Base-by-base conservation (phyloP, 2,113 vertebrate species). In the Capreolus pygargus region DNA sequence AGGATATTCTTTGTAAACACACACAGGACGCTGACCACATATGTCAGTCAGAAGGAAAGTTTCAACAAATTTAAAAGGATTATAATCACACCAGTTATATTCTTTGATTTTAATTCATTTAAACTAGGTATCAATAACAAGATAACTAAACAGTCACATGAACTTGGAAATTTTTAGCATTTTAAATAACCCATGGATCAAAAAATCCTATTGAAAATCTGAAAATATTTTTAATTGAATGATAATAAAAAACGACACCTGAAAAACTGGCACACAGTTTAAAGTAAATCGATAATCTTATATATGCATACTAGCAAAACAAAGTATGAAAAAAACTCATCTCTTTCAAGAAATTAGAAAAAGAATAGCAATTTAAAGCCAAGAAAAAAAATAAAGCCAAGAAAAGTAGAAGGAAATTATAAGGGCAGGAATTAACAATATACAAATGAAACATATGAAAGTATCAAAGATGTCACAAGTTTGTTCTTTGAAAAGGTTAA, bases 331-430 rank as follows among this genome's bases (percentile, higher is more conserved):
- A 93, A 82, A 21, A 25, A 92, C 50, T 61, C 6, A 76, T 87
- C 11, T 54, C 57, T 86, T 93, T 95, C 55, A 96, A 95, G 54
- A 95, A 93, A 88, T 57, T 84, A 93, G 91, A 91, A 96, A 78
- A 89, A 89, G 9, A 89, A 89, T 2, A 90, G 19, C 27, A 67
- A 83, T 45, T 82, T 84, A 74, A 83, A 93, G 67, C 19, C 43
- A n/a, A 23, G 8, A 54, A 82, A 82, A 82, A 50, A 14, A 50
- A 50, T 85, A 74, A 78, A 93, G 67, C 19, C 36, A n/a, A n/a
- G 27, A 54, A 82, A 82, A 82, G 79, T 54, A 82, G 30, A 96
- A 67, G 74, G 11, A 78, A 90, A 67, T 39, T 74, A 57, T 6
- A 94, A 84, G 9, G 39, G 21, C 30, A 79, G 43, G 90, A 93